phyloP scores from a whole-genome alignment of 2,113 vertebrate genomes.

The Mus musculus region GRCm39 chr1:44118001-44118500 shows the following conservation, averaged over 20 bases:
- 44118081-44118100: conserved; percentile 10
- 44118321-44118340: neutral
- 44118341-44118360: conserved; percentile 33
- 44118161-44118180: conserved; percentile 31
- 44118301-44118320: neutral
- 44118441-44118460: conserved; percentile 4
- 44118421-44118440: conserved; percentile 50
- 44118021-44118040: neutral
- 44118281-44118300: neutral
- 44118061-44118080: conserved; percentile 23
- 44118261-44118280: neutral
- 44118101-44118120: conserved; percentile 41
- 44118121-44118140: conserved; percentile 8
- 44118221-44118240: neutral
- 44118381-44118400: conserved; percentile 36
- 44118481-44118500: neutral
- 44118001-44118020: conserved; percentile 36
- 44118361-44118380: conserved; percentile 63
- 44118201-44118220: neutral
- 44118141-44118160: conserved; percentile 23
- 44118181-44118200: neutral
- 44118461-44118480: conserved; percentile 7
- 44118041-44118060: conserved; percentile 63
- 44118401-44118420: conserved; percentile 61
- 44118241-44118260: neutral